Conservation (phyloP, 2,888 invertebrate species). For the Eulithis prunata region DNA sequence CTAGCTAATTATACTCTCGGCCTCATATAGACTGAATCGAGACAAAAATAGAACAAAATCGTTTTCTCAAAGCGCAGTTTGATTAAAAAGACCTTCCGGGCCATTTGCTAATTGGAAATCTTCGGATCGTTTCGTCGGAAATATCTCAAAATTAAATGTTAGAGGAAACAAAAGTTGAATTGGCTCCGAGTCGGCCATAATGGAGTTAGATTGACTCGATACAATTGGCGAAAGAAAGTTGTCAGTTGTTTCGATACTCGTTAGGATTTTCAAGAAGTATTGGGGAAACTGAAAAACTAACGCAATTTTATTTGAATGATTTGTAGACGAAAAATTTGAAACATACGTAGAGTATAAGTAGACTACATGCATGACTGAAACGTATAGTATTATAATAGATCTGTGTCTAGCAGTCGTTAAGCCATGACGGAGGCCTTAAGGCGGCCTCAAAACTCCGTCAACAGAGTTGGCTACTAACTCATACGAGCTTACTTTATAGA, state of each 20-base stretch:
- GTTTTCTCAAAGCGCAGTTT: constrained; percentile 43
- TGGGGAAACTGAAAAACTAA: no score
- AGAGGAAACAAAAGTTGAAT: constrained; percentile 29
- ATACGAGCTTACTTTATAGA: no score
- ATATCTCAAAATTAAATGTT: constrained; percentile 31
- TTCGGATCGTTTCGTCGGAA: constrained; percentile 33
- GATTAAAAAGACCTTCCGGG: constrained; percentile 50
- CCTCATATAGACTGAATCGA: constrained; percentile 37
- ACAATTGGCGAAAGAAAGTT: not conserved
- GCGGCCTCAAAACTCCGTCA: no score
- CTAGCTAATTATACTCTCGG: constrained; percentile 3
- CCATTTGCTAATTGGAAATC: constrained; percentile 59
- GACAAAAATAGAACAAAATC: constrained; percentile 47
- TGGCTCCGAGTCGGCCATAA: constrained; percentile 23
- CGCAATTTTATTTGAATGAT: no score
- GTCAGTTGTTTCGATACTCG: not conserved
- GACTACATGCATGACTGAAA: no score
- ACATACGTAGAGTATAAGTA: no score
- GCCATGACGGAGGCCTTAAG: no score
- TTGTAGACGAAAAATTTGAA: no score
- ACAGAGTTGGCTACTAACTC: no score
- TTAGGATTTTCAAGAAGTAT: not conserved
- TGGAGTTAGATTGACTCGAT: constrained; percentile 8
- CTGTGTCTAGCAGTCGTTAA: no score
- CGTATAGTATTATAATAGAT: no score